These are phyloP conservation scores for Drosophila tani DNA, from an alignment of 1,140 invertebrate species.

Conservation along the genomic window DNA sequence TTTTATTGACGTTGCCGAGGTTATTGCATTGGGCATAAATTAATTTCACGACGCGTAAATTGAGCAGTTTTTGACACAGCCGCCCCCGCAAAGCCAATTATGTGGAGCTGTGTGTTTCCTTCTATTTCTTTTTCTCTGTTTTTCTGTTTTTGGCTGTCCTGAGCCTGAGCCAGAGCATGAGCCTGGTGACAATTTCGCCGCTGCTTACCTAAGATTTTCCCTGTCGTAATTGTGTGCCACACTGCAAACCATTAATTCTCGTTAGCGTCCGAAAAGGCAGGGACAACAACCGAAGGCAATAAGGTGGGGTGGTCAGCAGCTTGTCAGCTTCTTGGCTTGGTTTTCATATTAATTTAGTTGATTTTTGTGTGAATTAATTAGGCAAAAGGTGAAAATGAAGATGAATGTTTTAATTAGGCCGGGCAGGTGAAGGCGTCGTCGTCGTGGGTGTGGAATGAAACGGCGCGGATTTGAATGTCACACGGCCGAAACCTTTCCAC, in stretches of 20 bases:
- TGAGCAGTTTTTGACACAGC: conserved; percentile 82
- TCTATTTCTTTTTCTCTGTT: conserved; percentile 13
- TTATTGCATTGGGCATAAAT: conserved; percentile 85
- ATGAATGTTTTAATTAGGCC: conserved; percentile 85
- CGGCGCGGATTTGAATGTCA: conserved; percentile 78
- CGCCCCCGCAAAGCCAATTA: conserved; percentile 72
- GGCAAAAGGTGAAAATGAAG: conserved; percentile 85
- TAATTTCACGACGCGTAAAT: conserved; percentile 85
- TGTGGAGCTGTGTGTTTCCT: conserved; percentile 66
- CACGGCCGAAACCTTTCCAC: conserved; percentile 21
- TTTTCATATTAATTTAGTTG: conserved; percentile 84
- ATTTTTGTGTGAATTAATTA: conserved; percentile 85
- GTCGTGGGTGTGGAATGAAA: conserved; percentile 37
- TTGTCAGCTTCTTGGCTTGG: conserved; percentile 80
- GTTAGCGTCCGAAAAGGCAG: conserved; percentile 78
- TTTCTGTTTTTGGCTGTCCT: neutral
- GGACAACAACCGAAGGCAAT: conserved; percentile 35
- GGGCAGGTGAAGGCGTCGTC: conserved; percentile 1
- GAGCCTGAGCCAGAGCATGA: neutral
- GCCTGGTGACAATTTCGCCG: conserved; percentile 76
- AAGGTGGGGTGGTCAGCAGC: conserved; percentile 61
- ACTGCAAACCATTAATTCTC: conserved; percentile 85
- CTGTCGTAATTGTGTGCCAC: conserved; percentile 84
- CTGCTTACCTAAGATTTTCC: conserved; percentile 80
- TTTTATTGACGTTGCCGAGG: conserved; percentile 84